These are phyloP conservation scores for Rousettus leschenaultii DNA, from an alignment of 2,113 vertebrate species.

Conservation along the genomic window DNA sequence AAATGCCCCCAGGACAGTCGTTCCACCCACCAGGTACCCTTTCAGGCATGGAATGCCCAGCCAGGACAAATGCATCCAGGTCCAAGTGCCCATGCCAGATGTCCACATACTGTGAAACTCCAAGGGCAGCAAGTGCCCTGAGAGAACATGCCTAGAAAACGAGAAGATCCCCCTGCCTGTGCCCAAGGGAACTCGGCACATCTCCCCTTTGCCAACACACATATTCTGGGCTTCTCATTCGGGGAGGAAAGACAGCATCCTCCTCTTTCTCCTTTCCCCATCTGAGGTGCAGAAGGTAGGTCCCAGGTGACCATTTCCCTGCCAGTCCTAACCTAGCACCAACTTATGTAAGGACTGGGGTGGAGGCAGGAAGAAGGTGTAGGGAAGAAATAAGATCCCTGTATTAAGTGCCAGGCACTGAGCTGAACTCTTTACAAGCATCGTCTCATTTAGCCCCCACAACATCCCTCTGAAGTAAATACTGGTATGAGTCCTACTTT, in stretches of 20 bases:
- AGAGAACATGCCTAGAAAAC: neutral
- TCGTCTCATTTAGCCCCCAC: neutral
- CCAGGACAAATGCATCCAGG: neutral
- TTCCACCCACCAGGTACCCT: neutral
- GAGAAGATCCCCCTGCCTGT: neutral
- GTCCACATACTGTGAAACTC: neutral
- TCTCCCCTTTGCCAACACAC: neutral
- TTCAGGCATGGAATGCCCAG: neutral
- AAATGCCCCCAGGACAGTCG: neutral
- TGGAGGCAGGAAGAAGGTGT: neutral
- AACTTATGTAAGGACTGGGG: neutral
- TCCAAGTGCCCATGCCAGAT: neutral
- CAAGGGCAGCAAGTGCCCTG: neutral
- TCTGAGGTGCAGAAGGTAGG: neutral
- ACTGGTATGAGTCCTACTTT: neutral
- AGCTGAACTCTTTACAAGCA: neutral
- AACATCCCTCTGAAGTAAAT: neutral
- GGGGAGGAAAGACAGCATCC: neutral
- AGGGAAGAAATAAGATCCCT: neutral
- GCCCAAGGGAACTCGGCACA: neutral
- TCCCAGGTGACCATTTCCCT: neutral
- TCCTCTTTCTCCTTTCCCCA: neutral
- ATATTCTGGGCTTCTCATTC: neutral
- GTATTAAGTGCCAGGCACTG: neutral
- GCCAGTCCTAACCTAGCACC: neutral